These are phyloP conservation scores for Diuraphis noxia DNA, from an alignment of 1,140 invertebrate species.

Conservation along the genomic window DNA sequence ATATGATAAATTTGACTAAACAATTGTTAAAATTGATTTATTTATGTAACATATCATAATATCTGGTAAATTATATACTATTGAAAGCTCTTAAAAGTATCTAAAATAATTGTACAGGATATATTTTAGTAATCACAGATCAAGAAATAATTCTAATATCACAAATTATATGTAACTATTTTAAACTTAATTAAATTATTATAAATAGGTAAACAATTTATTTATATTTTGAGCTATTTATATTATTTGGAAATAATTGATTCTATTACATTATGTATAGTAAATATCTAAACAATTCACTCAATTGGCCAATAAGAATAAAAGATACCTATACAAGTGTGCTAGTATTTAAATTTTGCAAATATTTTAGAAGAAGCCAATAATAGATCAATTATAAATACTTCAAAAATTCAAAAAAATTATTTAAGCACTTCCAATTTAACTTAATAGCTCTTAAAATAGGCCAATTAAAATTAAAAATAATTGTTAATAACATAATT, in stretches of 20 bases:
- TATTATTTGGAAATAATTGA: not conserved
- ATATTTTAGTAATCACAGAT: slow-evolving; percentile 44
- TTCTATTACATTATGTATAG: not conserved
- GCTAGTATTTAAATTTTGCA: not conserved
- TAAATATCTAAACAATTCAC: not conserved
- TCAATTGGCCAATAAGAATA: not conserved
- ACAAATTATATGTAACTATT: slow-evolving; percentile 37
- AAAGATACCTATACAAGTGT: not conserved
- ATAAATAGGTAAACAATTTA: slow-evolving; percentile 13
- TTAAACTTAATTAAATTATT: slow-evolving; percentile 14
- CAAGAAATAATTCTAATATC: slow-evolving; percentile 51
- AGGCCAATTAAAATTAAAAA: not conserved
- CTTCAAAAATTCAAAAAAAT: not conserved
- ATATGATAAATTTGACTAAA: slow-evolving; percentile 27
- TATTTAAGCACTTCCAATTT: not conserved
- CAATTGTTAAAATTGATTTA: not conserved
- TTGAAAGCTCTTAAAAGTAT: slow-evolving; percentile 25
- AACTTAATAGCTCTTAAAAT: not conserved
- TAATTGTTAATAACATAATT: not conserved
- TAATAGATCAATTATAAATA: not conserved
- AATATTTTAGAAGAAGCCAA: not conserved
- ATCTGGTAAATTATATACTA: slow-evolving; percentile 16
- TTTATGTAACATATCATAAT: not conserved
- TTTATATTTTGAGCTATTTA: slow-evolving; percentile 47
- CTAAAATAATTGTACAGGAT: slow-evolving; percentile 30